phyloP scores from a whole-genome alignment of 35 echinoderm and acorn worm genomes.

The Chiridota heheva region DNA sequence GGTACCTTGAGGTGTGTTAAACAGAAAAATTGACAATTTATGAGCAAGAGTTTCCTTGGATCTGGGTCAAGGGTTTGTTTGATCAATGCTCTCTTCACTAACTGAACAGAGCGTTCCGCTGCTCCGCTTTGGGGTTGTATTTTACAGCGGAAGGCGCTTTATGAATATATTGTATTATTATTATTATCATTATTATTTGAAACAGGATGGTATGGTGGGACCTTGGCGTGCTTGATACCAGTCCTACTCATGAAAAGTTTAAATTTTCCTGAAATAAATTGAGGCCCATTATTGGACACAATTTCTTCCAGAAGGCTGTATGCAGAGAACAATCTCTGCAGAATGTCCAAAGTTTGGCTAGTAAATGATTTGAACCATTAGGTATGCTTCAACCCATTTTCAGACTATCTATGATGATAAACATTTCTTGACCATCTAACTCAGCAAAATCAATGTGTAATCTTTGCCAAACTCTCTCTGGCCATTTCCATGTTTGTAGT shows the following conservation, averaged over 20 bases:
- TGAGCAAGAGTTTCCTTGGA: not conserved
- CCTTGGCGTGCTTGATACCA: slow-evolving; percentile 38
- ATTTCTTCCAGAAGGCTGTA: slow-evolving; percentile 64
- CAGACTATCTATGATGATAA: slow-evolving; percentile 27
- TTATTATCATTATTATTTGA: not conserved
- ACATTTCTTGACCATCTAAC: slow-evolving; percentile 20
- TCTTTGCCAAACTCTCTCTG: slow-evolving; percentile 1
- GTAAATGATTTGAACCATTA: not conserved
- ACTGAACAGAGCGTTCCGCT: slow-evolving; percentile 5
- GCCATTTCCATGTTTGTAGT: slow-evolving; percentile 38
- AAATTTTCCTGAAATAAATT: slow-evolving; percentile 57
- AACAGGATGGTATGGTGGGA: slow-evolving; percentile 53
- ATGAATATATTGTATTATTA: too few species aligned
- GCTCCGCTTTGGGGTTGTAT: slow-evolving; percentile 7
- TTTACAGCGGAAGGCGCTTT: too few species aligned
- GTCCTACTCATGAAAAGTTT: slow-evolving; percentile 35
- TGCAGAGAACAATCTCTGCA: slow-evolving; percentile 26
- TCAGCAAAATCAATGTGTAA: slow-evolving; percentile 13
- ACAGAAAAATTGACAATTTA: slow-evolving; percentile 36
- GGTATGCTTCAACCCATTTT: slow-evolving; percentile 18
- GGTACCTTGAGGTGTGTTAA: slow-evolving; percentile 48
- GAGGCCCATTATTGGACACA: slow-evolving; percentile 80
- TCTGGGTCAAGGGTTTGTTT: slow-evolving; percentile 24
- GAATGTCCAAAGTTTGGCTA: slow-evolving; percentile 1
- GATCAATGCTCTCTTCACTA: slow-evolving; percentile 2